phyloP scores from a whole-genome alignment of 37 sponge, comb jelly and placozoan genomes.

The Halisarca cf. caerulea region DNA sequence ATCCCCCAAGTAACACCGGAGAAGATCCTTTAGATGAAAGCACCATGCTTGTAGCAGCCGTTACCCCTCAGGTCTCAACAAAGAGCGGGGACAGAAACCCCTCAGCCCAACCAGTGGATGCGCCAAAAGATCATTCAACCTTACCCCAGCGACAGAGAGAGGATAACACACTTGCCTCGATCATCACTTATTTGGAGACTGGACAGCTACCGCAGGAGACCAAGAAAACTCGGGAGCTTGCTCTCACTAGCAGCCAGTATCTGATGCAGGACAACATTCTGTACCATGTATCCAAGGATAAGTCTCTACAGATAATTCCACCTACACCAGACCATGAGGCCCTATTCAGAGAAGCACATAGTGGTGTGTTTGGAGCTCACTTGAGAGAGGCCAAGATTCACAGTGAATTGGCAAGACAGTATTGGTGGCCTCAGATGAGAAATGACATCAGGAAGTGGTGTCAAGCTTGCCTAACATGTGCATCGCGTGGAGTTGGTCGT shows the following conservation, averaged over 20 bases:
- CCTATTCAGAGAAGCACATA: conserved; percentile 23
- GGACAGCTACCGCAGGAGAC: conserved; percentile 3
- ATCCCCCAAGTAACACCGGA: too few relatives aligned
- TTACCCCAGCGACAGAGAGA: background rate
- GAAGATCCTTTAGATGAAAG: background rate
- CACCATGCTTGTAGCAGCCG: background rate
- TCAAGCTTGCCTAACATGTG: conserved; percentile 30
- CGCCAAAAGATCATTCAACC: background rate
- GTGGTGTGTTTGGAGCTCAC: conserved; percentile 30
- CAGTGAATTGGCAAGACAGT: background rate
- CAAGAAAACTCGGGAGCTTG: background rate
- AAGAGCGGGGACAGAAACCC: background rate
- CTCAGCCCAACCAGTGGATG: background rate
- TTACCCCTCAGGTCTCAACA: background rate
- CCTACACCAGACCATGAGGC: background rate
- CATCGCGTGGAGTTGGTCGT: conserved; percentile 10
- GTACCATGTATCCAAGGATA: conserved; percentile 14
- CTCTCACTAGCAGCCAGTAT: background rate
- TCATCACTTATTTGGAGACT: conserved; percentile 4
- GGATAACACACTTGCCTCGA: background rate
- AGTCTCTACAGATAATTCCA: background rate
- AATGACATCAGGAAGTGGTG: conserved; percentile 3
- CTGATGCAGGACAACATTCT: conserved; percentile 6
- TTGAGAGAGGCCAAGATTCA: background rate
- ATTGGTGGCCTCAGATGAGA: conserved; percentile 48